These are phyloP conservation scores for Ctenoplectra terminalis DNA, from an alignment of 1,140 invertebrate species.

Conservation along the genomic window DNA sequence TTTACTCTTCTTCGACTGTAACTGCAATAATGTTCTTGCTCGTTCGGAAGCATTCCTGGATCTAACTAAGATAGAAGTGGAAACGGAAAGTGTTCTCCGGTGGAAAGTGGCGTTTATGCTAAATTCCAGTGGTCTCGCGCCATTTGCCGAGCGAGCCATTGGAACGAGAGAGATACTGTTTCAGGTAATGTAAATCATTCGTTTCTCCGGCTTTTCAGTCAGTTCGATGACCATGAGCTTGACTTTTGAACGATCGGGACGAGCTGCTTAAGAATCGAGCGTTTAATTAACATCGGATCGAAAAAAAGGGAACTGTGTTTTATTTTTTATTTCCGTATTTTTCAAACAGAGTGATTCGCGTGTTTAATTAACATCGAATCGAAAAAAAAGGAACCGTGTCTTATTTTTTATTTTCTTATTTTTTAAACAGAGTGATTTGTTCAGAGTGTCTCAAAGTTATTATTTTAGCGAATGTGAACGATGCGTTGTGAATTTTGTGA, in stretches of 20 bases:
- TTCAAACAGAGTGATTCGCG: neutral
- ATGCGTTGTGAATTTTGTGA: neutral
- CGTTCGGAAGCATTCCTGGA: neutral
- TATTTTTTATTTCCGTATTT: neutral
- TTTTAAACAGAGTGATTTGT: neutral
- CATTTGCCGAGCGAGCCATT: slow-evolving; percentile 43
- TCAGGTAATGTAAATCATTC: slow-evolving; percentile 20
- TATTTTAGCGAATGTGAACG: too few species aligned
- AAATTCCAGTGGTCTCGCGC: slow-evolving; percentile 51
- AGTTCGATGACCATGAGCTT: slow-evolving; percentile 47
- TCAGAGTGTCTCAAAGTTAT: too few species aligned
- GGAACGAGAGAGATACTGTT: slow-evolving; percentile 35
- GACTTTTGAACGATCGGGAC: neutral
- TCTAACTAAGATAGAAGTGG: slow-evolving; percentile 37
- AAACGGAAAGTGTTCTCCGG: slow-evolving; percentile 47
- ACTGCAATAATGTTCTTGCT: neutral
- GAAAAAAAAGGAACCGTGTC: neutral
- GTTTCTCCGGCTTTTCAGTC: neutral
- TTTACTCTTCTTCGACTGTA: neutral
- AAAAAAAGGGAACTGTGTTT: neutral
- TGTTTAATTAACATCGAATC: neutral
- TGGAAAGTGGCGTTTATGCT: slow-evolving; percentile 57
- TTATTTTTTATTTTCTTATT: neutral
- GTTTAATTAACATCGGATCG: neutral
- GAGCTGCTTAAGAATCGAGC: too few species aligned